Evolutionary conservation across 2,113 vertebrate genomes (phyloP).

Genomic region (Petrocephalus zakoni): DNA sequence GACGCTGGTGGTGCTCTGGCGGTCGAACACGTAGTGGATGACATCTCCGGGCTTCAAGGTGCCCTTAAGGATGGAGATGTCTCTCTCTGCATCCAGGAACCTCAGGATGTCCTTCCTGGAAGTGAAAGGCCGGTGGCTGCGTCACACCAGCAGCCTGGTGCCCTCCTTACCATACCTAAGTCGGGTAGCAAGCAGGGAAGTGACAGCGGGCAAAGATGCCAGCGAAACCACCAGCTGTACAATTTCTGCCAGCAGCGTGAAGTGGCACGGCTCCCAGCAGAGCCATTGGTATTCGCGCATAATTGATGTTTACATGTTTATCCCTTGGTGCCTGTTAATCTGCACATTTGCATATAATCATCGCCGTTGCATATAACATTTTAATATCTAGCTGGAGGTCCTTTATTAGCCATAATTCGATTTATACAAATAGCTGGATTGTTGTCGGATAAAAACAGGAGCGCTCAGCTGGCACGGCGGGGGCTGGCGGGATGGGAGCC

Average conservation of each 20-base stretch:
- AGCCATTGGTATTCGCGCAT: not conserved
- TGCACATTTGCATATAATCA: not conserved
- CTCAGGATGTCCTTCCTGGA: conserved; percentile 83
- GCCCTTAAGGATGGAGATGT: conserved; percentile 91
- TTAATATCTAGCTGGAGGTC: not conserved
- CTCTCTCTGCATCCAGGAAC: conserved; percentile 88
- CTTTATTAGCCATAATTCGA: not conserved
- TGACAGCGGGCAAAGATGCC: not conserved
- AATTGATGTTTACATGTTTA: not conserved
- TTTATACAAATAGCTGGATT: not conserved
- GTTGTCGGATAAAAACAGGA: not conserved
- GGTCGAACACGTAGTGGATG: conserved; percentile 91
- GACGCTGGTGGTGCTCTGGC: conserved; percentile 84
- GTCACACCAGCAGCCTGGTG: not conserved
- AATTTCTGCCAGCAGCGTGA: not conserved
- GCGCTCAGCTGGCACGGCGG: not conserved
- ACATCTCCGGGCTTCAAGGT: conserved; percentile 84
- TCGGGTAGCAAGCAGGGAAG: not conserved
- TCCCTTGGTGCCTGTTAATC: not conserved
- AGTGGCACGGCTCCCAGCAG: not conserved
- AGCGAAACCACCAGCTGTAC: not conserved
- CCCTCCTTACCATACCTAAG: not conserved
- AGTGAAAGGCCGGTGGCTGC: not conserved
- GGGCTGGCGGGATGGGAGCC: not conserved
- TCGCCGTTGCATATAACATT: not conserved